Conservation (phyloP, 2,113 vertebrate genomes). For the Brienomyrus longianalis region DNA sequence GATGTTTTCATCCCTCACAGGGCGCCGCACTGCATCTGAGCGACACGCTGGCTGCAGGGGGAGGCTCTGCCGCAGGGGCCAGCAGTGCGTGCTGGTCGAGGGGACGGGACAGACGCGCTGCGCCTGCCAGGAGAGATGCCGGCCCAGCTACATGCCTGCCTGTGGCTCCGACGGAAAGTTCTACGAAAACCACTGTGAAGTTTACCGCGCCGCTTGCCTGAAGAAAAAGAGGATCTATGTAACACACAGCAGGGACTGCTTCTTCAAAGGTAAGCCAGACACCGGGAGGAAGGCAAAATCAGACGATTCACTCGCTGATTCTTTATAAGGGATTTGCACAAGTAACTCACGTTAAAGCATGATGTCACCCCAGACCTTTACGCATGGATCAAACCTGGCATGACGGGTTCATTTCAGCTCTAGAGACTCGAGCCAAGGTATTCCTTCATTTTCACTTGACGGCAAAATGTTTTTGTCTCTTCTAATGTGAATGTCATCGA, state of each 20-base stretch:
- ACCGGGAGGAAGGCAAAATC: neutral
- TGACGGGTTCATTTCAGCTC: neutral
- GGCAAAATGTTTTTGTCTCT: neutral
- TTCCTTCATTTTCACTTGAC: neutral
- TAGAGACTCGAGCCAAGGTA: neutral
- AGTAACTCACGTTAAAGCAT: neutral
- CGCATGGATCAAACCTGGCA: neutral
- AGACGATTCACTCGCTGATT: neutral
- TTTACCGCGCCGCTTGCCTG: slow-evolving; percentile 80
- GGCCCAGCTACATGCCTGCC: slow-evolving; percentile 75
- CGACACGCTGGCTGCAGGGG: slow-evolving; percentile 54
- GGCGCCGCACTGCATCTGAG: slow-evolving; percentile 40
- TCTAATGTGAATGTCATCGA: neutral
- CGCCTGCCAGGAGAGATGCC: slow-evolving; percentile 72
- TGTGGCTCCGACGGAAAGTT: slow-evolving; percentile 87
- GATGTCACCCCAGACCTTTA: neutral
- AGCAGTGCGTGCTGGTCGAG: slow-evolving; percentile 65
- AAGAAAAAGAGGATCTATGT: slow-evolving; percentile 70
- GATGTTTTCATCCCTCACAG: slow-evolving; percentile 47
- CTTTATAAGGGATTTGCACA: neutral
- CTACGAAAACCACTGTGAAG: slow-evolving; percentile 90
- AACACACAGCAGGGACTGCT: slow-evolving; percentile 84
- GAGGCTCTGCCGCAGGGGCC: slow-evolving; percentile 71
- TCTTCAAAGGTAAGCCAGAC: slow-evolving; percentile 80
- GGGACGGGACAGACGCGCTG: slow-evolving; percentile 68